Conservation (phyloP, 2,113 vertebrate species). For the Salvelinus alpinus region DNA sequence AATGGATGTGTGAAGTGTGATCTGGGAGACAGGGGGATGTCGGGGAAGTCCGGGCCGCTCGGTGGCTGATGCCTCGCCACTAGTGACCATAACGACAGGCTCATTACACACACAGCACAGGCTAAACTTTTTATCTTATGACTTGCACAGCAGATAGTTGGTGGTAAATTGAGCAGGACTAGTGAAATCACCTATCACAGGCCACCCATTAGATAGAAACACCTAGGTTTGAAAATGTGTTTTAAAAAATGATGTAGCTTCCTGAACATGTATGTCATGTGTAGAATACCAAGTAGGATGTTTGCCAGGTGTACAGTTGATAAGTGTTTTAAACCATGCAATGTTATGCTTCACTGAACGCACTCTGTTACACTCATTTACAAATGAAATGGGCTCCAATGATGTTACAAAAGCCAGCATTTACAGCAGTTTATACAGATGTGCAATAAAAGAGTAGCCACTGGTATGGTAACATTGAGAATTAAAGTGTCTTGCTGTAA, state of each 20-base stretch:
- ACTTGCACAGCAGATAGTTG: slow-evolving; percentile 49
- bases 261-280: not conserved
- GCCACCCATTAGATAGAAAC: slow-evolving; percentile 25
- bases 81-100: slow-evolving; percentile 34
- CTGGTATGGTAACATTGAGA: too few relatives aligned
- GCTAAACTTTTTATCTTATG: slow-evolving; percentile 61
- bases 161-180: too few relatives aligned
- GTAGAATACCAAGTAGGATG: not conserved
- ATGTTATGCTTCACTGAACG: slow-evolving; percentile 25
- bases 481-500: too few relatives aligned
- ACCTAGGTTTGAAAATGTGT: not conserved
- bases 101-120: slow-evolving; percentile 25
- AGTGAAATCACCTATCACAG: slow-evolving; percentile 57
- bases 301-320: not conserved
- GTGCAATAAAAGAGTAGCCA: too few relatives aligned
- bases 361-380: too few relatives aligned
- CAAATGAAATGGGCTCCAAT: too few relatives aligned
- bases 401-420: too few relatives aligned
- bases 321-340: not conserved
- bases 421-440: too few relatives aligned
- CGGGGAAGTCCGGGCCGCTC: slow-evolving; percentile 51
- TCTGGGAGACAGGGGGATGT: slow-evolving; percentile 49
- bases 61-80: slow-evolving; percentile 51
- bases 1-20: slow-evolving; percentile 66
- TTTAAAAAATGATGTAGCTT: not conserved